Base-by-base conservation (phyloP, 2,113 vertebrate species). In the Theristicus caerulescens region DNA sequence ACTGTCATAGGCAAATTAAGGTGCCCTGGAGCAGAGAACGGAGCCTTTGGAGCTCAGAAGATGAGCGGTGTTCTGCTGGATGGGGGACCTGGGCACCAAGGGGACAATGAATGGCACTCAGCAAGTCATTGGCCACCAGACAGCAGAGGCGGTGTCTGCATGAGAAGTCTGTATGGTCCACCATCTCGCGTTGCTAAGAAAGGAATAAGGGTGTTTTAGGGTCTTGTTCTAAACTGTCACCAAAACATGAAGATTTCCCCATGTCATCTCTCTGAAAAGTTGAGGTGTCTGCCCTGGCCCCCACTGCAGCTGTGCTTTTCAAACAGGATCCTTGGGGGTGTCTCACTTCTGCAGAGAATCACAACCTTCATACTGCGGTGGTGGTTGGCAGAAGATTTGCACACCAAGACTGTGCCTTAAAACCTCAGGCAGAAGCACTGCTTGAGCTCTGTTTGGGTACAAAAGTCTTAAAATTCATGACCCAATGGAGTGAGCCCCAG, bases 51-150 rank as follows among this genome's bases (percentile, higher is more conserved):
- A 58, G 38, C 26, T 73, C 31, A n/a, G 46, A 59, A 4, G 4
- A 26, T 7, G n/a, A 66, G 25, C n/a, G 9, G 1, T 25, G 4
- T 2, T 49, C 31, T 58, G 36, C 67, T 83, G 46, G 6, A 27
- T 29, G 21, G 0, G 21, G 0, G 18, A 77, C 9, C 34, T 49
- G 32, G 6, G 7, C 11, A 67, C 32, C 0, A 2, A 76, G 16
- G 3, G 5, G 40, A 52, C 15, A 62, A 19, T 24, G 10, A 88
- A 61, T 6, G 2, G 11, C 9, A 29, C 34, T 73, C 27, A 73
- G 40, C 9, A 72, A 40, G 24, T 44, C 40, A 25, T 26, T 47
- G 17, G 10, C 14, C 32, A 82, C 10, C 15, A 76, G 38, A 38
- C 0, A 74, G 12, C 8, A 65, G 11, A 78, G 34, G 12, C n/a